These are phyloP conservation scores for Leptobrachium leishanense DNA, from an alignment of 2,113 vertebrate genomes.

Conservation along the genomic window DNA sequence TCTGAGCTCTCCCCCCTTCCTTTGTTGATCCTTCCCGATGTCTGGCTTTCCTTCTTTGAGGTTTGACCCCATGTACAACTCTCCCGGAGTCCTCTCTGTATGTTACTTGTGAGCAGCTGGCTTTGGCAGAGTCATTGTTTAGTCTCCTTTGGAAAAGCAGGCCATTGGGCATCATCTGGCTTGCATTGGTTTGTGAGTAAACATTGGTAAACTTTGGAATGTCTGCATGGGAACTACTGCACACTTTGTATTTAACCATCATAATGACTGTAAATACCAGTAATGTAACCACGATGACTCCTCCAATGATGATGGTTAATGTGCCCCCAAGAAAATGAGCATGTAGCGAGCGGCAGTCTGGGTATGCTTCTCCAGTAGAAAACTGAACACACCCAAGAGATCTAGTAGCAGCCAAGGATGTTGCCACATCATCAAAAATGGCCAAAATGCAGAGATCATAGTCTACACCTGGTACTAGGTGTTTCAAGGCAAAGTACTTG, in stretches of 20 bases:
- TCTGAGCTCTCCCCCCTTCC: neutral
- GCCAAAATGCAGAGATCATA: slow-evolving; percentile 87
- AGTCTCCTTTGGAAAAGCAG: slow-evolving; percentile 58
- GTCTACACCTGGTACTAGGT: slow-evolving; percentile 81
- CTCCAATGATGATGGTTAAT: slow-evolving; percentile 84
- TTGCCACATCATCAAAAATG: slow-evolving; percentile 80
- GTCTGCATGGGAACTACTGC: slow-evolving; percentile 62
- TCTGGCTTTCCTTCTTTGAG: slow-evolving; percentile 61
- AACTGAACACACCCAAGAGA: slow-evolving; percentile 85
- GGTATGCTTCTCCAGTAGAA: slow-evolving; percentile 81
- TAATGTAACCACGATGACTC: slow-evolving; percentile 83
- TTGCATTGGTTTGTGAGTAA: slow-evolving; percentile 82
- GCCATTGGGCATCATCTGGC: slow-evolving; percentile 73
- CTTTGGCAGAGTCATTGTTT: slow-evolving; percentile 48
- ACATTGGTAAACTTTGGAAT: slow-evolving; percentile 74
- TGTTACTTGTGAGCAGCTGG: slow-evolving; percentile 41
- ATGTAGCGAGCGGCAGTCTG: slow-evolving; percentile 83
- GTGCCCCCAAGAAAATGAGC: slow-evolving; percentile 89
- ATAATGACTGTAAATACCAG: slow-evolving; percentile 88
- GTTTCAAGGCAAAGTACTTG: slow-evolving; percentile 80
- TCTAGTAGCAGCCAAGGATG: slow-evolving; percentile 78
- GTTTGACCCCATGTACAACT: slow-evolving; percentile 44
- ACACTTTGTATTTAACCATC: slow-evolving; percentile 85
- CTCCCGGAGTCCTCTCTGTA: slow-evolving; percentile 27
- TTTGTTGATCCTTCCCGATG: slow-evolving; percentile 46